These are phyloP conservation scores for Trichogramma pretiosum DNA, from an alignment of 1,140 invertebrate genomes.

Conservation along the genomic window DNA sequence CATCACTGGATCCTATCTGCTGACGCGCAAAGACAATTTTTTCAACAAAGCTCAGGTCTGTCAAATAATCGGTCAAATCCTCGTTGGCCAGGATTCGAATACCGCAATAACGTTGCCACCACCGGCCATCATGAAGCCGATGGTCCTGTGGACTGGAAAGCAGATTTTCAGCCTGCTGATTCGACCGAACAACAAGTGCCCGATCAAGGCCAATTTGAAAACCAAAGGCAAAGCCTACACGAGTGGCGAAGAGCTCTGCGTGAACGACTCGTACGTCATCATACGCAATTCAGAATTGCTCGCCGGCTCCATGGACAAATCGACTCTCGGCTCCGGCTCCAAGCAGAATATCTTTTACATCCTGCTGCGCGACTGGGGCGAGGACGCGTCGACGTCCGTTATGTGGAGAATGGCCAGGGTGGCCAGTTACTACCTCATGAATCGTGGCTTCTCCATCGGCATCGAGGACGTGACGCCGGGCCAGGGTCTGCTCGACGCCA, in stretches of 20 bases:
- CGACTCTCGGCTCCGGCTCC: slow-evolving; percentile 87
- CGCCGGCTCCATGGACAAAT: slow-evolving; percentile 87
- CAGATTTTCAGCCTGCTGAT: slow-evolving; percentile 88
- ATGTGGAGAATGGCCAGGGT: slow-evolving; percentile 90
- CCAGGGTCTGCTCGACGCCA: slow-evolving; percentile 67
- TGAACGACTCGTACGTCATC: slow-evolving; percentile 86
- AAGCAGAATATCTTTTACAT: slow-evolving; percentile 97
- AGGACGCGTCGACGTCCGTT: slow-evolving; percentile 74
- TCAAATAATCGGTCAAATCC: slow-evolving; percentile 65
- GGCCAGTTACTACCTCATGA: slow-evolving; percentile 85
- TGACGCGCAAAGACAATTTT: slow-evolving; percentile 93
- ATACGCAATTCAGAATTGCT: slow-evolving; percentile 90
- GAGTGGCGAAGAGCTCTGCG: slow-evolving; percentile 73
- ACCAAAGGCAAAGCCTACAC: slow-evolving; percentile 90
- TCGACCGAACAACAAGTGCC: slow-evolving; percentile 68
- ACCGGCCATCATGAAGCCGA: slow-evolving; percentile 89
- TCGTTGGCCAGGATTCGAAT: slow-evolving; percentile 62
- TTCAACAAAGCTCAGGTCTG: slow-evolving; percentile 70
- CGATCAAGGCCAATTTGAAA: slow-evolving; percentile 78
- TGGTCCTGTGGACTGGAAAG: slow-evolving; percentile 91
- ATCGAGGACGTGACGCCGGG: slow-evolving; percentile 96
- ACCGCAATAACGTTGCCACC: slow-evolving; percentile 74
- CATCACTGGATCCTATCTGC: slow-evolving; percentile 88
- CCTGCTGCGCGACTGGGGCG: slow-evolving; percentile 85
- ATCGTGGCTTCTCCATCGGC: slow-evolving; percentile 93